Percentiles rank a stretch among this genome's conserved stretches.
Conservation (phyloP, 1,140 invertebrate species). For the Drosophila trapezifrons region DNA sequence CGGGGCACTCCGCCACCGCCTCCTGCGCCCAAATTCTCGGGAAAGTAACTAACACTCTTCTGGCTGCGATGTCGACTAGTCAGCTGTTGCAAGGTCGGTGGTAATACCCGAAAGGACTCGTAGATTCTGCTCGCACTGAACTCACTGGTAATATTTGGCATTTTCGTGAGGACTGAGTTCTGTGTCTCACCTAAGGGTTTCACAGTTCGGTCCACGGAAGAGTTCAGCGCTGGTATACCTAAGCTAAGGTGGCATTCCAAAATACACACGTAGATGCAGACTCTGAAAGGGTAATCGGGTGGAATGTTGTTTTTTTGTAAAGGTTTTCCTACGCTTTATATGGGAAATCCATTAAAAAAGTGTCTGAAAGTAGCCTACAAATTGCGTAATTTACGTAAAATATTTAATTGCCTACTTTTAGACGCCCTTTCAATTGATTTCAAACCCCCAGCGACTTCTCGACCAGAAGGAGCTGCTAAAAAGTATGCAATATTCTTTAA, state of each 20-base stretch:
- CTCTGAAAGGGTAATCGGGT: not conserved
- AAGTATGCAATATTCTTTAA: too few relatives aligned
- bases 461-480: too few relatives aligned
- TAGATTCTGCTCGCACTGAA: constrained; percentile 72
- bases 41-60: not conserved
- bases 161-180: not conserved
- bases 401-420: not conserved
- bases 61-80: not conserved
- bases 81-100: constrained; percentile 13
- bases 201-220: not conserved
- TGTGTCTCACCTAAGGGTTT: not conserved
- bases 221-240: not conserved
- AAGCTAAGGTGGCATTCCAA: not conserved
- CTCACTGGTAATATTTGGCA: constrained; percentile 63
- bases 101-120: constrained; percentile 60
- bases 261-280: not conserved
- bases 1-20: constrained; percentile 63
- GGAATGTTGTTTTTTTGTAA: not conserved
- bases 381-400: not conserved
- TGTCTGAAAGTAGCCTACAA: too few relatives aligned
- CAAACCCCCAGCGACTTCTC: not conserved
- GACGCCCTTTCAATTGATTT: not conserved
- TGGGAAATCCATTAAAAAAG: too few relatives aligned
- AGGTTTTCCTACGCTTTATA: not conserved
- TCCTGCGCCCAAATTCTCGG: constrained; percentile 14